Conservation (phyloP, 2,113 vertebrate species). For the Rhea americana region DNA sequence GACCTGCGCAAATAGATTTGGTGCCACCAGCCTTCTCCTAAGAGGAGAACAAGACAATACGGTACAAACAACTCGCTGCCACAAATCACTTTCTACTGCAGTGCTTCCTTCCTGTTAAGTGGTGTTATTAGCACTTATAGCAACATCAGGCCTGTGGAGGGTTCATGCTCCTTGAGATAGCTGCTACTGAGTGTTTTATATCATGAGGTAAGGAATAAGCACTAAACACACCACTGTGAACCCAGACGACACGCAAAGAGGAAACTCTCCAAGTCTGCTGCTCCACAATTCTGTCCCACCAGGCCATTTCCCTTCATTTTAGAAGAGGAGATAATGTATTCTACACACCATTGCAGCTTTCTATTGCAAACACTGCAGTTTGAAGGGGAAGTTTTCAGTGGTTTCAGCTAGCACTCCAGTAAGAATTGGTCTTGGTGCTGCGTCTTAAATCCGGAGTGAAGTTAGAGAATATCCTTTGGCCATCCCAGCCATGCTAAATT, state of each 20-base stretch:
- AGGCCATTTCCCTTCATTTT: background rate
- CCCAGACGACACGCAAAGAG: background rate
- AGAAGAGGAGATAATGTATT: background rate
- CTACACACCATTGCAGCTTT: background rate
- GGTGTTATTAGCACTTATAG: background rate
- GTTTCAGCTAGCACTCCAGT: background rate
- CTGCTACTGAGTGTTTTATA: background rate
- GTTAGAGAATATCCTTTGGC: background rate
- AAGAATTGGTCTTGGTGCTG: background rate
- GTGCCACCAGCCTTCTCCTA: background rate
- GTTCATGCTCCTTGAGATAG: fast-evolving
- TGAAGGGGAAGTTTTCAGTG: background rate
- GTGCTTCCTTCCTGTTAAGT: background rate
- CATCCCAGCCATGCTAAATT: background rate
- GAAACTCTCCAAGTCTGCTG: background rate
- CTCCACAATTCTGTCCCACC: background rate
- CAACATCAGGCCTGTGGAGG: fast-evolving
- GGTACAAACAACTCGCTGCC: background rate
- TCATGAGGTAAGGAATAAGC: background rate
- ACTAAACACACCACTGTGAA: background rate
- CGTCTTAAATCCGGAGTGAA: background rate
- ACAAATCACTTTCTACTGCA: fast-evolving
- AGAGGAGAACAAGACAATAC: background rate
- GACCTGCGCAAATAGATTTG: background rate
- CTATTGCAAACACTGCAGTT: background rate